A percentile compares a stretch with the other conserved stretches of the same genome.
phyloP scores from a whole-genome alignment of 1,140 invertebrate genomes.

The Oedothorax gibbosus region DNA sequence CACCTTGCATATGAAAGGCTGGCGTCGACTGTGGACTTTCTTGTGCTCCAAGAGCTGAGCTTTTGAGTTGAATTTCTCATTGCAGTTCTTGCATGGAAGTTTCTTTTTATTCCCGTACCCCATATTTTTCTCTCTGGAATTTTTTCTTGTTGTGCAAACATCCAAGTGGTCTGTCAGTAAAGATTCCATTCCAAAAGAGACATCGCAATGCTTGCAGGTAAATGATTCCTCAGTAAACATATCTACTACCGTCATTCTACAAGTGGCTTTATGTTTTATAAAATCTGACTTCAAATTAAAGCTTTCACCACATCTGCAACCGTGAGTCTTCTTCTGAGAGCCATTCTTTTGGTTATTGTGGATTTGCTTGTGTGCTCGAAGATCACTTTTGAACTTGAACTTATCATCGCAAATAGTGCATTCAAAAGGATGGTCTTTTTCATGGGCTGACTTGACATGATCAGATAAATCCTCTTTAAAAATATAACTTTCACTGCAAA shows the following conservation, averaged over 20 bases:
- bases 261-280: background rate
- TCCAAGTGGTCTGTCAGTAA: conserved; percentile 1
- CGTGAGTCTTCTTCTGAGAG: background rate
- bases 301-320: conserved; percentile 11
- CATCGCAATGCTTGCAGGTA: conserved; percentile 22
- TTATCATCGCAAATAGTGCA: conserved; percentile 43
- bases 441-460: conserved; percentile 24
- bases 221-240: background rate
- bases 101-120: background rate
- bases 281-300: conserved; percentile 28
- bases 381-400: conserved; percentile 54
- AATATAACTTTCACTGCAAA: conserved; percentile 44
- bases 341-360: conserved; percentile 39
- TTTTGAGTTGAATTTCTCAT: conserved; percentile 43
- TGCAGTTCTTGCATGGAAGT: conserved; percentile 47
- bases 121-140: background rate
- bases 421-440: conserved; percentile 33
- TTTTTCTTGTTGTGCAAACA: background rate
- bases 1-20: conserved; percentile 57
- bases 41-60: conserved; percentile 51
- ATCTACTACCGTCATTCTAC: background rate
- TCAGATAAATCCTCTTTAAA: conserved; percentile 45
- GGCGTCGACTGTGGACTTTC: conserved; percentile 54
- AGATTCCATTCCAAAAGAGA: background rate
- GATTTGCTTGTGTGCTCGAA: conserved; percentile 46